Evolutionary conservation across 2,113 vertebrate species (phyloP), one percentile per base, ranked within the genome.

Genomic region (Coturnix japonica): DNA sequence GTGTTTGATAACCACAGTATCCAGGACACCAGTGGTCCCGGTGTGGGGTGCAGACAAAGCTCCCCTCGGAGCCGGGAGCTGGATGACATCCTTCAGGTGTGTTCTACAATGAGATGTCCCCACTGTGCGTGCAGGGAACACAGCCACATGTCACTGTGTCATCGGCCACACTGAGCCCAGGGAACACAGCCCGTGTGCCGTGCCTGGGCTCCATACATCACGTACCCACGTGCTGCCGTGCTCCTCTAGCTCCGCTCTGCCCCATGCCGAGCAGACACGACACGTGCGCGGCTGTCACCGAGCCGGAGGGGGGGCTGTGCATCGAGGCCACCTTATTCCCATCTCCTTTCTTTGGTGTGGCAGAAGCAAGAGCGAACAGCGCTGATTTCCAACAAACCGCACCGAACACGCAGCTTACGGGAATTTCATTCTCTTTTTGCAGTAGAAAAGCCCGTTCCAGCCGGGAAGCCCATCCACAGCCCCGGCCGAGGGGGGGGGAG

Each of bases 271-370:
- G 43, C 85, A 59, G 54, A 25, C 3, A 28, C 2, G 3, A 6
- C 4, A 30, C 0, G 3, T 9, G 54, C 46, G 0, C 0, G 11
- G 44, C 41, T 63, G 47, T 17, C 25, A 0, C 61, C 4, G 60
- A 59, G 51, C 56, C 60, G 9, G 26, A 14, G 26, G 51, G 51
- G 14, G 37, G 37, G 4, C 66, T 66, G 47, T 1, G 2, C 56
- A 16, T 53, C 39, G 14, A 56, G 17, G 7, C 57, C 10, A 2
- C 15, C 61, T 73, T 26, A 51, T 72, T 16, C 22, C 35, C 59
- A 4, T 22, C n/a, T 1, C 30, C 4, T 0, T 8, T 13, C 35
- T 25, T 72, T 69, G 23, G 26, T 0, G 0, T 2, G 39, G 53
- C 76, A 51, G 8, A 44, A 44, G 81, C 63, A 7, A 7, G 26